Base-by-base conservation (phyloP, 2,888 invertebrate genomes). In the Acanthosepion lycidas region DNA sequence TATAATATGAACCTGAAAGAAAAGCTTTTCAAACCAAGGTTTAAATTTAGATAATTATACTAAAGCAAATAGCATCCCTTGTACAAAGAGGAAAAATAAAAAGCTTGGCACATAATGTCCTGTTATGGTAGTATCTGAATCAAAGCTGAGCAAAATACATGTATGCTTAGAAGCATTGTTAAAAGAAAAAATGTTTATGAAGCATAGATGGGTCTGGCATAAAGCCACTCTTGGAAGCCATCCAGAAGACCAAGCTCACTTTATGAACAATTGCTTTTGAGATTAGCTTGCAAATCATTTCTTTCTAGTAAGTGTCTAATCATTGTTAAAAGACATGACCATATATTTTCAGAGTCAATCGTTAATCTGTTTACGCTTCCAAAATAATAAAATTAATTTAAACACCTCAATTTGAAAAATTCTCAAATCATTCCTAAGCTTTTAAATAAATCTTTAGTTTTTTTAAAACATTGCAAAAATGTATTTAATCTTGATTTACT, bases 21-120 rank as follows among this genome's bases (percentile, higher is more conserved):
- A 78, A 78, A 18, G 12, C 15, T 33, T 78, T 78, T 33, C 12
- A 78, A 78, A 78, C n/a, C 15, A n/a, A 78, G 8, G 8, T 2
- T n/a, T 4, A 3, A 78, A 78, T 28, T 78, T 78, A 28, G n/a
- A 78, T 9, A 64, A 64, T 28, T 64, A 78, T 33, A 78, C n/a
- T n/a, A 78, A 78, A 78, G 78, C 78, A 78, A 78, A 78, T 78
- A n/a, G n/a, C 78, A 78, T n/a, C 78, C 78, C n/a, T 78, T 78
- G 33, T n/a, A 15, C n/a, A 3, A 78, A 78, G n/a, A 78, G 9
- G 3, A 9, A n/a, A 78, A 78, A 78, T 9, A 28, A n/a, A 23
- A 15, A 15, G 78, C n/a, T 33, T 33, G 78, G 78, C n/a, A 78
- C 0, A 78, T 33, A 78, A 78, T 4, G 9, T 33, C 15, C 12